phyloP scores from a whole-genome alignment of 1,140 invertebrate genomes.

The Eumeta japonica region DNA sequence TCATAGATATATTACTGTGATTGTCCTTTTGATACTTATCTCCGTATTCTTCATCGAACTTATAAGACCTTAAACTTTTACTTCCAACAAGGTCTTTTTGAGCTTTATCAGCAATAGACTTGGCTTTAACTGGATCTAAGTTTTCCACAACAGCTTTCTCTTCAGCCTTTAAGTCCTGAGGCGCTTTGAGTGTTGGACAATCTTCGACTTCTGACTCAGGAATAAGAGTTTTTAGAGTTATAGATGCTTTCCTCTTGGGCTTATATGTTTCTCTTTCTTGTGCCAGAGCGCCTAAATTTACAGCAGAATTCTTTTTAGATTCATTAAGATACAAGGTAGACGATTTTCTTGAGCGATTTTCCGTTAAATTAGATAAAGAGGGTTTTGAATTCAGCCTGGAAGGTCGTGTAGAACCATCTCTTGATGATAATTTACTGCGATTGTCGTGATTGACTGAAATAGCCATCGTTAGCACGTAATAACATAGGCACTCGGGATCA shows the following conservation, averaged over 20 bases:
- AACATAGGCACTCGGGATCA: slow-evolving; percentile 66
- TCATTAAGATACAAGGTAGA: slow-evolving; percentile 48
- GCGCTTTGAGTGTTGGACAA: slow-evolving; percentile 49
- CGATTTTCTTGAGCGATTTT: slow-evolving; percentile 45
- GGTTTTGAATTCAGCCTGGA: slow-evolving; percentile 44
- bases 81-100: slow-evolving; percentile 37
- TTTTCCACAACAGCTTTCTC: slow-evolving; percentile 47
- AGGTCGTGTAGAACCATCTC: slow-evolving; percentile 36
- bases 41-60: slow-evolving; percentile 42
- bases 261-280: slow-evolving; percentile 38
- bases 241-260: slow-evolving; percentile 44
- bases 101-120: slow-evolving; percentile 37
- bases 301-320: slow-evolving; percentile 49
- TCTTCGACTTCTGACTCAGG: slow-evolving; percentile 53
- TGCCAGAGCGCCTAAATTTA: slow-evolving; percentile 33
- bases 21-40: slow-evolving; percentile 46
- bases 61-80: slow-evolving; percentile 43
- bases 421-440: slow-evolving; percentile 52
- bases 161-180: slow-evolving; percentile 53
- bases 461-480: slow-evolving; percentile 65
- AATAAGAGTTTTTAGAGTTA: slow-evolving; percentile 44
- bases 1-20: slow-evolving; percentile 41
- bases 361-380: slow-evolving; percentile 46
- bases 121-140: slow-evolving; percentile 39
- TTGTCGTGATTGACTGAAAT: slow-evolving; percentile 55